Conservation (phyloP, 2,888 invertebrate species). For the Drosophila macrothrix region DNA sequence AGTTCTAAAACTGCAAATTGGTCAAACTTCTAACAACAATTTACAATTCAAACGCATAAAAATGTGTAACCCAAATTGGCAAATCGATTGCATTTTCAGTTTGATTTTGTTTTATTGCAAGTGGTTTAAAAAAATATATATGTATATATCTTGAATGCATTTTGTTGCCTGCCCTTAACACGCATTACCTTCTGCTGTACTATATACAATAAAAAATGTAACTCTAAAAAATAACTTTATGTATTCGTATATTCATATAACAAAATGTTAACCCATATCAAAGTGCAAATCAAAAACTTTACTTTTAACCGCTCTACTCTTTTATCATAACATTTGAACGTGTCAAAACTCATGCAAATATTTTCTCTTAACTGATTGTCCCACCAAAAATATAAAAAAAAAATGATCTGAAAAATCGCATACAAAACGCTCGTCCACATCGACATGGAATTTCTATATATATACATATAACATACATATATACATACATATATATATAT, state of each 20-base stretch:
- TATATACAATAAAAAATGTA: slow-evolving; percentile 20
- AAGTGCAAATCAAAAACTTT: slow-evolving; percentile 55
- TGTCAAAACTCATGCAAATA: slow-evolving; percentile 80
- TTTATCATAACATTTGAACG: slow-evolving; percentile 70
- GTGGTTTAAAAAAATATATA: slow-evolving; percentile 23
- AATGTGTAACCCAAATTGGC: slow-evolving; percentile 34
- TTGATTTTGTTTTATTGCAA: slow-evolving; percentile 38
- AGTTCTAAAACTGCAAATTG: slow-evolving; percentile 23
- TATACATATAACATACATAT: slow-evolving; percentile 51
- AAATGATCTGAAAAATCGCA: slow-evolving; percentile 54
- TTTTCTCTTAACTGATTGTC: slow-evolving; percentile 80
- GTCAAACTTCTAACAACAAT: slow-evolving; percentile 25
- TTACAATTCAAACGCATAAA: slow-evolving; percentile 37
- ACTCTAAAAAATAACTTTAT: slow-evolving; percentile 21
- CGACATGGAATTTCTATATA: slow-evolving; percentile 76
- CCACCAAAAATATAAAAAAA: slow-evolving; percentile 50
- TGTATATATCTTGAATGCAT: slow-evolving; percentile 29
- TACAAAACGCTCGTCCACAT: slow-evolving; percentile 80
- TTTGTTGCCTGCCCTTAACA: slow-evolving; percentile 50
- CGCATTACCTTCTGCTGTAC: slow-evolving; percentile 37
- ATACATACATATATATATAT: slow-evolving; percentile 55
- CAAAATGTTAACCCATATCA: slow-evolving; percentile 50
- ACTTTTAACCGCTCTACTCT: slow-evolving; percentile 54
- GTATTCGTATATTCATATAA: slow-evolving; percentile 34
- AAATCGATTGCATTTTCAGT: slow-evolving; percentile 57